Evolutionary conservation across 2,888 invertebrate genomes (phyloP).

Genomic region (Heteromurus nitidus): DNA sequence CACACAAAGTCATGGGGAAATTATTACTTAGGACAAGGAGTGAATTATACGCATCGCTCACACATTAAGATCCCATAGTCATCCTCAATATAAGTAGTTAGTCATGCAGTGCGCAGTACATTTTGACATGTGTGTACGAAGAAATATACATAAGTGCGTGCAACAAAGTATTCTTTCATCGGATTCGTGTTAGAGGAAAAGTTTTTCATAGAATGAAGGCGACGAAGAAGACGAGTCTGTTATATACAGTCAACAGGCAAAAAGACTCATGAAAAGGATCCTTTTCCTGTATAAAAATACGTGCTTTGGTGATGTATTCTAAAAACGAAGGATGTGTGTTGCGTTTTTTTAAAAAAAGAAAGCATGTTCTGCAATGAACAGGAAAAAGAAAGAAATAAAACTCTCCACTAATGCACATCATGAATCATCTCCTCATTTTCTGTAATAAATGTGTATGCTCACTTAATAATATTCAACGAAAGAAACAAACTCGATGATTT

Average conservation of each 20-base stretch:
- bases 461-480: slow-evolving; percentile 11
- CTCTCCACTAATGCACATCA: slow-evolving; percentile 31
- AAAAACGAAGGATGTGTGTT: neutral
- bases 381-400: slow-evolving; percentile 27
- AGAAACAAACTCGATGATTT: slow-evolving; percentile 39
- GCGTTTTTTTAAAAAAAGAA: neutral
- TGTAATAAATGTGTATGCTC: slow-evolving; percentile 43
- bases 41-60: slow-evolving; percentile 5
- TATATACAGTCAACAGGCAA: neutral
- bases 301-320: neutral
- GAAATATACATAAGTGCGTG: neutral
- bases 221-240: neutral
- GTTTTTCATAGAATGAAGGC: neutral
- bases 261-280: neutral
- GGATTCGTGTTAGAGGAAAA: too few relatives aligned
- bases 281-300: neutral
- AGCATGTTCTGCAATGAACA: slow-evolving; percentile 14
- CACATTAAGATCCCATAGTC: neutral
- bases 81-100: slow-evolving; percentile 3
- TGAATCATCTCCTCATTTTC: slow-evolving; percentile 53
- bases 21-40: slow-evolving; percentile 28
- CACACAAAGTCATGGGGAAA: slow-evolving; percentile 46
- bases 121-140: too few relatives aligned
- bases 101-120: neutral
- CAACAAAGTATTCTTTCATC: neutral